These are phyloP conservation scores for Timandra comae DNA, from an alignment of 2,888 invertebrate species.

Conservation along the genomic window DNA sequence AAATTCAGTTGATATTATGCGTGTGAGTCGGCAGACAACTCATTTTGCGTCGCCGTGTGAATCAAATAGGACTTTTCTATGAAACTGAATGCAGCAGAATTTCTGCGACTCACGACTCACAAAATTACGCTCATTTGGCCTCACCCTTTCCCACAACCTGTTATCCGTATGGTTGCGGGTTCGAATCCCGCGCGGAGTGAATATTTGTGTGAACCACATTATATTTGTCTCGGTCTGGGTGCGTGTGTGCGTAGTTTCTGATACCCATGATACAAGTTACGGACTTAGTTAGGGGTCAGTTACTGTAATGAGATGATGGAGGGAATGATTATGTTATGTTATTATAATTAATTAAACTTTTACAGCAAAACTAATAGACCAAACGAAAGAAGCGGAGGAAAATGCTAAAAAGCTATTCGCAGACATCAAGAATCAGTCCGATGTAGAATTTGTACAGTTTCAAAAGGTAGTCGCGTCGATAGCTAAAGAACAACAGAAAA, in stretches of 20 bases:
- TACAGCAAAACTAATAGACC: constrained; percentile 18
- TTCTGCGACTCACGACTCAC: too few relatives aligned
- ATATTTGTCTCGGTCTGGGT: not conserved
- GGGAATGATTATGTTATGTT: not conserved
- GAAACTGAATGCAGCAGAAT: too few relatives aligned
- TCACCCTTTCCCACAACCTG: too few relatives aligned
- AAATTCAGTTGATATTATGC: too few relatives aligned
- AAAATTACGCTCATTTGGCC: too few relatives aligned
- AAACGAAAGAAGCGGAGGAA: constrained; percentile 13
- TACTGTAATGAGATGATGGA: not conserved
- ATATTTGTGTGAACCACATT: not conserved
- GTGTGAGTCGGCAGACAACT: too few relatives aligned
- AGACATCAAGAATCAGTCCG: constrained; percentile 2
- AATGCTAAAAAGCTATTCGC: constrained; percentile 10
- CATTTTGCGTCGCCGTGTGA: too few relatives aligned
- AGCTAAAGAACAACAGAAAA: not conserved
- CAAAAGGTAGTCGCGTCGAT: constrained; percentile 9
- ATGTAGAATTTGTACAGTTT: constrained; percentile 13
- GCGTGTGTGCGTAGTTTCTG: too few relatives aligned
- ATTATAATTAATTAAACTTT: not conserved
- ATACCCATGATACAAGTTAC: too few relatives aligned
- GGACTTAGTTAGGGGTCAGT: not conserved
- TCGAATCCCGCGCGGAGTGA: too few relatives aligned
- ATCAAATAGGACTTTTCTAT: too few relatives aligned
- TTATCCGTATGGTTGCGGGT: too few relatives aligned